Conservation (phyloP, 2,888 invertebrate genomes). For the Halocaridina rubra region DNA sequence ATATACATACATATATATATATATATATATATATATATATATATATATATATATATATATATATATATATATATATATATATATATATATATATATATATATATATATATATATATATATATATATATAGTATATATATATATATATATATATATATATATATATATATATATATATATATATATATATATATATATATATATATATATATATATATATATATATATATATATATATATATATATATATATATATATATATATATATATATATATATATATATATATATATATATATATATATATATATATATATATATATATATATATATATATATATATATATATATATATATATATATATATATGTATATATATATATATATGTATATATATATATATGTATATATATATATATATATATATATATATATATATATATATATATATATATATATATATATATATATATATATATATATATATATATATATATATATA, state of each 20-base stretch:
- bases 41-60: not conserved
- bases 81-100: not conserved
- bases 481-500: not conserved
- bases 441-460: not conserved
- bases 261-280: not conserved
- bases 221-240: not conserved
- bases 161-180: not conserved
- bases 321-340: not conserved
- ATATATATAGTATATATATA: not conserved
- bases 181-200: not conserved
- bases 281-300: not conserved
- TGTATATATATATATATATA: not conserved
- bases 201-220: not conserved
- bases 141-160: not conserved
- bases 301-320: not conserved
- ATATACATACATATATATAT: not conserved
- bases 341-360: not conserved
- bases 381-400: not conserved
- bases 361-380: not conserved
- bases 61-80: not conserved
- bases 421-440: not conserved
- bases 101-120: not conserved
- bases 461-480: not conserved
- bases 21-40: not conserved
- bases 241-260: not conserved